These are phyloP conservation scores for Gallinago undulata DNA, from an alignment of 2,113 vertebrate species.

Conservation along the genomic window DNA sequence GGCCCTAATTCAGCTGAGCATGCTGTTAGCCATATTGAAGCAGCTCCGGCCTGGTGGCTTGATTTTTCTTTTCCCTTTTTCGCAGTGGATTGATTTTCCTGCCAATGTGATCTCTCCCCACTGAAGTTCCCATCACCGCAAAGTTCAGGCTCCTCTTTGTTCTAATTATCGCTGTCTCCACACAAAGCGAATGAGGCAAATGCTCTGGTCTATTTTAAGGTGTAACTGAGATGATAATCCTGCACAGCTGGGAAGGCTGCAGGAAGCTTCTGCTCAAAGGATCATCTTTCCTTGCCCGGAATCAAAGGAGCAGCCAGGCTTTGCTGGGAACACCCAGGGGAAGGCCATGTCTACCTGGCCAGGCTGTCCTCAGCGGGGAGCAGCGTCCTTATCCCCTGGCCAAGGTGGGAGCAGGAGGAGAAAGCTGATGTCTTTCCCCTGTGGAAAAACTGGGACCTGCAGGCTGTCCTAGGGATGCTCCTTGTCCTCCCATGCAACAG, in stretches of 20 bases:
- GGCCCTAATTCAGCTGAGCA: neutral
- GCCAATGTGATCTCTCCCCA: slow-evolving; percentile 1
- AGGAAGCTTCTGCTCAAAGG: slow-evolving; percentile 4
- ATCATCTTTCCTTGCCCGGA: neutral
- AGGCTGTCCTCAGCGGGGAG: neutral
- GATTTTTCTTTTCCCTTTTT: neutral
- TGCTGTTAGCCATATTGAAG: neutral
- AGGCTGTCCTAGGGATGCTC: neutral
- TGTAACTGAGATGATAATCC: slow-evolving; percentile 31
- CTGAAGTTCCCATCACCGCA: neutral
- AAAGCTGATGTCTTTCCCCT: neutral
- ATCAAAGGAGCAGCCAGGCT: neutral
- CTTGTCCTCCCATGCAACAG: neutral
- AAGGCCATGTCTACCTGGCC: neutral
- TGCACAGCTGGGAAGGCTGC: slow-evolving; percentile 32
- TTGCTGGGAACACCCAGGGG: neutral
- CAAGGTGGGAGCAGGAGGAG: neutral
- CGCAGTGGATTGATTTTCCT: slow-evolving; percentile 44
- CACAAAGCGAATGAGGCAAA: neutral
- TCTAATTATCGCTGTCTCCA: slow-evolving; percentile 49
- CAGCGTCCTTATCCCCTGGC: neutral
- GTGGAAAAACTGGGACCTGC: neutral
- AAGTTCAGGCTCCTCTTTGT: slow-evolving; percentile 44
- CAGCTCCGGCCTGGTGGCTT: neutral
- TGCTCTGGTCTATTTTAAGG: slow-evolving; percentile 43